phyloP scores from a whole-genome alignment of 2,797 vertebrate species.

The Chelon labrosus region DNA sequence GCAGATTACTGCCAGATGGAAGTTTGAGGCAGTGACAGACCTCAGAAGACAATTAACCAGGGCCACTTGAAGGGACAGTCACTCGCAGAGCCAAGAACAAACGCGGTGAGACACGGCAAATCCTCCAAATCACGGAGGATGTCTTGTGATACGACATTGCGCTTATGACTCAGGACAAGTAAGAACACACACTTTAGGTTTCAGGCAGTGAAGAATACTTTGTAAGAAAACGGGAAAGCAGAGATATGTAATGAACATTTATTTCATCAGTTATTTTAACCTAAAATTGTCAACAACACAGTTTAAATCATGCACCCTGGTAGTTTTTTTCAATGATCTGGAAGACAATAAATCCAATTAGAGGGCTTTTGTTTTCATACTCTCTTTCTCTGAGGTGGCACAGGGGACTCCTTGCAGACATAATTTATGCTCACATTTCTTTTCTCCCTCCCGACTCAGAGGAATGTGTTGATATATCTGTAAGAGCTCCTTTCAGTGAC shows the following conservation, averaged over 20 bases:
- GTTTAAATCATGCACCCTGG: conserved; percentile 33
- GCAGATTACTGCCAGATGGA: conserved; percentile 78
- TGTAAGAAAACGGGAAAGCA: conserved; percentile 9
- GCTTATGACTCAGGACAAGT: conserved; percentile 2
- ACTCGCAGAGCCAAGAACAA: conserved; percentile 46
- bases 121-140: conserved; percentile 19
- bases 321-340: conserved; percentile 20
- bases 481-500: conserved; percentile 44
- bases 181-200: background rate
- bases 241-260: conserved; percentile 37
- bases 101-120: conserved; percentile 26
- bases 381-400: conserved; percentile 35
- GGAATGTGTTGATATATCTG: conserved; percentile 62
- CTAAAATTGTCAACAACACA: conserved; percentile 24
- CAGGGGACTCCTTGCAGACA: conserved; percentile 24
- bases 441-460: conserved; percentile 51
- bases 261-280: conserved; percentile 41
- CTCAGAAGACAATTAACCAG: conserved; percentile 59
- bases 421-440: conserved; percentile 61
- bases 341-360: conserved; percentile 8
- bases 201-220: background rate
- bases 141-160: background rate
- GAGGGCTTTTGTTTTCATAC: conserved; percentile 19
- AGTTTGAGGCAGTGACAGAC: conserved; percentile 58
- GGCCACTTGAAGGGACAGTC: conserved; percentile 51